Conservation (phyloP, 2,797 vertebrate species). For the Pagetopsis macropterus region DNA sequence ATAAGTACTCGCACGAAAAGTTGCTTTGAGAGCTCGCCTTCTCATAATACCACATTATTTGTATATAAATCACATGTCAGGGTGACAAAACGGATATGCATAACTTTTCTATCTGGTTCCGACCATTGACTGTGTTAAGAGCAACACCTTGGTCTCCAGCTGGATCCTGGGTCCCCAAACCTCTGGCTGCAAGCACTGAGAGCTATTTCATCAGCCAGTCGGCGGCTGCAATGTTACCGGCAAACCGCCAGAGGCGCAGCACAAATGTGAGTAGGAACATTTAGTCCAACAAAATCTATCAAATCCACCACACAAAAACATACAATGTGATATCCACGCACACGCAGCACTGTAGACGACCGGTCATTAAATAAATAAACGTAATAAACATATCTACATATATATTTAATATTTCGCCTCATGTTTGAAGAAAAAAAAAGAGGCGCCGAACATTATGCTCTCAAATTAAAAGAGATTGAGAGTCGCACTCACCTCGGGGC, state of each 20-base stretch:
- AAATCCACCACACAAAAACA: not conserved
- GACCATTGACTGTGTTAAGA: not conserved
- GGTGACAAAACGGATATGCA: not conserved
- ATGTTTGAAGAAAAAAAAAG: not conserved
- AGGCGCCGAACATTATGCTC: not conserved
- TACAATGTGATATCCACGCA: fast-evolving
- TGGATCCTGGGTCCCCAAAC: slow-evolving; percentile 23
- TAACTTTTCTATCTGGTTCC: no score
- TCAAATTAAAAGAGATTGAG: not conserved
- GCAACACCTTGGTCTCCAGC: slow-evolving; percentile 31
- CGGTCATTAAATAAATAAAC: fast-evolving
- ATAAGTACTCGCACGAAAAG: slow-evolving; percentile 44
- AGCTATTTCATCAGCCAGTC: slow-evolving; percentile 83
- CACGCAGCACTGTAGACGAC: fast-evolving
- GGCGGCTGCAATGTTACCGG: slow-evolving; percentile 64
- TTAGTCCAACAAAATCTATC: slow-evolving; percentile 20
- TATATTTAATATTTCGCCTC: no score
- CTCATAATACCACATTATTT: not conserved
- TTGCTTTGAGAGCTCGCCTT: not conserved
- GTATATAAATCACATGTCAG: not conserved
- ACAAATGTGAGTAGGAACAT: slow-evolving; percentile 22
- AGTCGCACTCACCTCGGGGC: slow-evolving; percentile 80
- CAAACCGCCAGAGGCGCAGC: slow-evolving; percentile 62
- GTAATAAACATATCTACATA: no score
- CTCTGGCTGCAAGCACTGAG: slow-evolving; percentile 61